These are phyloP conservation scores for Amniataba percoides DNA, from an alignment of 2,797 vertebrate genomes.

Conservation along the genomic window DNA sequence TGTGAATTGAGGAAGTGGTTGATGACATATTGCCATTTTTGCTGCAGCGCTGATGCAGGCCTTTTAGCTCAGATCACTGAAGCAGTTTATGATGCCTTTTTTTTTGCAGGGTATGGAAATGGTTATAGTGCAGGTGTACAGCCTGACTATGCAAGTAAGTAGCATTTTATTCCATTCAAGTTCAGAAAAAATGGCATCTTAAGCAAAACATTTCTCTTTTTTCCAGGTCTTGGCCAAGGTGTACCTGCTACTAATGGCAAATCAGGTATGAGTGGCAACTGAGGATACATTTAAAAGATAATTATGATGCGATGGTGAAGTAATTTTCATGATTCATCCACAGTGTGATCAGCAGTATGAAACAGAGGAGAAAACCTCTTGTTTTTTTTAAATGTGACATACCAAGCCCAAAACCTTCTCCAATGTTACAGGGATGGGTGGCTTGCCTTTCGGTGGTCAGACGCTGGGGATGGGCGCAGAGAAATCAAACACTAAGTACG, in stretches of 20 bases:
- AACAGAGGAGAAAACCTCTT: neutral
- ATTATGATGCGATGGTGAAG: neutral
- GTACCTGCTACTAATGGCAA: slow-evolving; percentile 57
- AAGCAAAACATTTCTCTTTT: neutral
- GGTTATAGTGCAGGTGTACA: slow-evolving; percentile 66
- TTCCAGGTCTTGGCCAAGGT: slow-evolving; percentile 66
- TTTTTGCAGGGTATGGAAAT: slow-evolving; percentile 66
- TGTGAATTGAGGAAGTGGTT: neutral
- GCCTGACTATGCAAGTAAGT: slow-evolving; percentile 70
- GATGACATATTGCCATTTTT: neutral
- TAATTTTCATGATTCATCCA: slow-evolving; percentile 1
- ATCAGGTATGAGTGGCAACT: slow-evolving; percentile 51
- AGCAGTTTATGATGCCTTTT: slow-evolving; percentile 3
- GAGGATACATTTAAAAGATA: neutral
- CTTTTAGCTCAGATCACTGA: neutral
- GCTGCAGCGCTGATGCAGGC: neutral
- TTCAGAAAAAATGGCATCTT: neutral
- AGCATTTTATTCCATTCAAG: neutral
- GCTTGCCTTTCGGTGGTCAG: slow-evolving; percentile 65
- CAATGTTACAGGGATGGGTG: slow-evolving; percentile 65
- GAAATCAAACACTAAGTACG: slow-evolving; percentile 73
- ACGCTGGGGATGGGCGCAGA: slow-evolving; percentile 53
- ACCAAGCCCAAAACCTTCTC: neutral
- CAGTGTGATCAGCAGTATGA: neutral
- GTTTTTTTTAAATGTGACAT: neutral